Base-by-base conservation (phyloP, 2,797 vertebrate genomes). In the Amblyraja radiata region DNA sequence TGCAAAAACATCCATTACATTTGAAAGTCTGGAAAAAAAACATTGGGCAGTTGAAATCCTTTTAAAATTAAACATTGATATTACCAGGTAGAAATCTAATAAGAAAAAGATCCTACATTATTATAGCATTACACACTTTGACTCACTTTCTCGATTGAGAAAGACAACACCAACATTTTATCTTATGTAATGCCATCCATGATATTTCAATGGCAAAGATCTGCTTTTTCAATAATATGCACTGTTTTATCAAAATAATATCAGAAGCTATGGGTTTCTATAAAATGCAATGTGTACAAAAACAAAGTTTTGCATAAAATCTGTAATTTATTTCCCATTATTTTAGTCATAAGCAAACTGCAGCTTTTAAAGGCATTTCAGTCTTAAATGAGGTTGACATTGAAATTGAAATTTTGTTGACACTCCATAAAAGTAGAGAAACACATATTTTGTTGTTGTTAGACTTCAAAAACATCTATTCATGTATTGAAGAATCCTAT, bases 41-140 rank as follows among this genome's bases (percentile, higher is more conserved):
- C 46, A 46, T 63, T 65, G 63, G 28, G 63, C 58, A 88, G 63
- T 88, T 88, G 61, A 88, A 68, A 88, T 88, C 61, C 63, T 88
- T 88, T 88, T 88, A 88, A 88, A 68, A 88, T 88, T 88, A 68
- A 88, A 88, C 68, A 88, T 68, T 88, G 65, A 88, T 16, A 21
- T 88, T 88, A 88, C 65, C n/a, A 88, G 61, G n/a, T 14, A 68
- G 84, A 68, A 32, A 88, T 36, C 16, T 65, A n/a, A 88, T 36
- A 11, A 23, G 68, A 68, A 88, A 65, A 88, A 68, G 16, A 25
- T 10, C 84, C 6, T 68, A 18, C n/a, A 36, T 86, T 86, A 86
- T 4, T 86, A 28, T n/a, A 6, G 61, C 83, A 88, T 88, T 32
- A 32, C 63, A 8, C 9, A 68, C 61, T 68, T 65, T 21, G 28